Conservation (phyloP, 1,140 invertebrate genomes). For the Acromyrmex charruanus region DNA sequence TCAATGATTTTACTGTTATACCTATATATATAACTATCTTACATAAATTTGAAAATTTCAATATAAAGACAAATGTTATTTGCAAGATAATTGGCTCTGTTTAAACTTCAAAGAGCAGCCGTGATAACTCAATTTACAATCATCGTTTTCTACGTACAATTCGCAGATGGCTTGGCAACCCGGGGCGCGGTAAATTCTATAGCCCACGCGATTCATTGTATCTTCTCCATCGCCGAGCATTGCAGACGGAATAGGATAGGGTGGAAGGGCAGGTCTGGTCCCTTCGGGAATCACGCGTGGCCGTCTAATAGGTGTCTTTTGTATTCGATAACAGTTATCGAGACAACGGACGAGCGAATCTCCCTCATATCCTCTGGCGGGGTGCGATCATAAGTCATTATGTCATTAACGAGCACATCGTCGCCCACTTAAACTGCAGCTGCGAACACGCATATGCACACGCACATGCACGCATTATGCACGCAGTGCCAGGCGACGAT, state of each 20-base stretch:
- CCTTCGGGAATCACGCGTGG: not conserved
- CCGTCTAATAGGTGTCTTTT: conserved; percentile 19
- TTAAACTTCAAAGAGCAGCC: not conserved
- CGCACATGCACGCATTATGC: conserved; percentile 71
- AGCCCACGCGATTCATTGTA: not conserved
- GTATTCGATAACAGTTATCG: conserved; percentile 38
- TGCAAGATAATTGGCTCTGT: not conserved
- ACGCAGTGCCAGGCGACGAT: conserved; percentile 74
- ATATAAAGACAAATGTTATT: not conserved
- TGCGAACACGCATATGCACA: conserved; percentile 63
- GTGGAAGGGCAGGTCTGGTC: not conserved
- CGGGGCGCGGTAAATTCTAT: not conserved
- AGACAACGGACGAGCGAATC: not conserved
- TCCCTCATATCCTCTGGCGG: conserved; percentile 31
- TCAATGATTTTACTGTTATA: not conserved
- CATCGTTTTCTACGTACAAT: not conserved
- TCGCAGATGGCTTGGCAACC: not conserved
- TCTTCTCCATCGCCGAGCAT: not conserved
- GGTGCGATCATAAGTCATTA: conserved; percentile 64
- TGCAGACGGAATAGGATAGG: not conserved
- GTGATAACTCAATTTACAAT: conserved; percentile 10
- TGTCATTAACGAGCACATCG: conserved; percentile 69
- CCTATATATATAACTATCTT: not conserved
- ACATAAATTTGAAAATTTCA: conserved; percentile 8
- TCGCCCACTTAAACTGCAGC: conserved; percentile 60